A percentile compares a stretch with the other conserved stretches of the same genome.
Evolutionary conservation across 2,888 invertebrate species (phyloP).

Genomic region (Spodoptera exigua): DNA sequence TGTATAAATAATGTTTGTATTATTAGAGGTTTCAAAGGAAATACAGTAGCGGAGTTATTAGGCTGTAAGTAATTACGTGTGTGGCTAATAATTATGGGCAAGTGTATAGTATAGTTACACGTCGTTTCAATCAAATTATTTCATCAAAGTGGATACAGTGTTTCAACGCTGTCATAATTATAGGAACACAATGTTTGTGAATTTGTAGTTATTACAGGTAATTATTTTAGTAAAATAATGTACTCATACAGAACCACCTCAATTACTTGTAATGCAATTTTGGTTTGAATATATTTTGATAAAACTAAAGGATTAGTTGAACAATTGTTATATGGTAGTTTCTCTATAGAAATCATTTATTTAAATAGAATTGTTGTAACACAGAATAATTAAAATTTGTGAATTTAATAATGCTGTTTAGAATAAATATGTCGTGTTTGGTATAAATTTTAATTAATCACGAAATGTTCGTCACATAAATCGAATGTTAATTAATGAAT

Average conservation of each 20-base stretch:
- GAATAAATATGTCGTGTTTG: too few species aligned
- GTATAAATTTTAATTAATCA: slow-evolving; percentile 8
- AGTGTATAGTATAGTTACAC: slow-evolving; percentile 14
- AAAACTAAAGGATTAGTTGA: too few species aligned
- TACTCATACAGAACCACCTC: slow-evolving; percentile 6
- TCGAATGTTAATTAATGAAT: slow-evolving; percentile 31
- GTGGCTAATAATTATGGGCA: slow-evolving; percentile 42
- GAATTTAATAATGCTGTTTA: too few species aligned
- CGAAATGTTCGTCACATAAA: slow-evolving; percentile 6
- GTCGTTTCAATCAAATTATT: slow-evolving; percentile 27
- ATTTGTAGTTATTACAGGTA: slow-evolving; percentile 24
- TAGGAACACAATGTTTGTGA: slow-evolving; percentile 22
- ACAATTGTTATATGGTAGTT: too few species aligned
- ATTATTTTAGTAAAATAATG: slow-evolving; percentile 16
- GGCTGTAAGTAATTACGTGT: slow-evolving; percentile 41
- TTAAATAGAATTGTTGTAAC: too few species aligned
- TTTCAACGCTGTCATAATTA: slow-evolving; percentile 46
- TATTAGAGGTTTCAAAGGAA: slow-evolving; percentile 42
- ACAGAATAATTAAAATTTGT: too few species aligned
- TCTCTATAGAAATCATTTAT: too few species aligned
- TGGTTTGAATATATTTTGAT: too few species aligned
- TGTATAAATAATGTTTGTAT: slow-evolving; percentile 36
- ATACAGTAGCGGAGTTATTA: slow-evolving; percentile 44
- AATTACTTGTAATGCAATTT: neutral
- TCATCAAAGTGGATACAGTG: slow-evolving; percentile 51